Evolutionary conservation across 2,888 invertebrate species (phyloP).

Genomic region (Nephrotoma flavescens): DNA sequence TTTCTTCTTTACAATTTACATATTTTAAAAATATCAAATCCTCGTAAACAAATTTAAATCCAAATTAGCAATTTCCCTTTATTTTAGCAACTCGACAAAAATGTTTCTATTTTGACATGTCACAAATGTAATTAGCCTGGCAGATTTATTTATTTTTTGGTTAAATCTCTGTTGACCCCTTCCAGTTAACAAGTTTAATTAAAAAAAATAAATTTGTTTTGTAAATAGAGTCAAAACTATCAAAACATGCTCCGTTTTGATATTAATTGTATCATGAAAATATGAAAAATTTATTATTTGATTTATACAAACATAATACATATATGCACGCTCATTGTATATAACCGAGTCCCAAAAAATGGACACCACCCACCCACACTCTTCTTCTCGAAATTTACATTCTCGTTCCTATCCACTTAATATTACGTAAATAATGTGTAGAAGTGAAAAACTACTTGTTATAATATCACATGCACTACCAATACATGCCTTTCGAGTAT

Average conservation of each 20-base stretch:
- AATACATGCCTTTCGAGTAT: neutral
- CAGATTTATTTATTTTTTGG: neutral
- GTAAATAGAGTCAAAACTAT: neutral
- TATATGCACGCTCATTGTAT: neutral
- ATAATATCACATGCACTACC: neutral
- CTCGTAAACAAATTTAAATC: no score
- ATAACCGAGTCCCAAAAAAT: neutral
- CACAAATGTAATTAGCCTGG: neutral
- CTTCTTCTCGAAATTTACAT: no score
- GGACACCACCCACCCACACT: neutral
- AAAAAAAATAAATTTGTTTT: neutral
- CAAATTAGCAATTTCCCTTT: no score
- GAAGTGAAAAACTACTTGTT: neutral
- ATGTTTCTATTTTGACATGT: neutral
- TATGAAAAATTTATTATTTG: neutral
- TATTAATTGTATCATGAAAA: neutral
- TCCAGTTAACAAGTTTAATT: neutral
- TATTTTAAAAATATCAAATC: no score
- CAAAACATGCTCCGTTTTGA: neutral
- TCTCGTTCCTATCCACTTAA: neutral
- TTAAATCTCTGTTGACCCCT: neutral
- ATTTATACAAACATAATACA: neutral
- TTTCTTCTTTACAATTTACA: no score
- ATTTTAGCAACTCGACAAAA: neutral
- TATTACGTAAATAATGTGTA: neutral